phyloP scores from a whole-genome alignment of 2,113 vertebrate species.

The Pluvianellus socialis region DNA sequence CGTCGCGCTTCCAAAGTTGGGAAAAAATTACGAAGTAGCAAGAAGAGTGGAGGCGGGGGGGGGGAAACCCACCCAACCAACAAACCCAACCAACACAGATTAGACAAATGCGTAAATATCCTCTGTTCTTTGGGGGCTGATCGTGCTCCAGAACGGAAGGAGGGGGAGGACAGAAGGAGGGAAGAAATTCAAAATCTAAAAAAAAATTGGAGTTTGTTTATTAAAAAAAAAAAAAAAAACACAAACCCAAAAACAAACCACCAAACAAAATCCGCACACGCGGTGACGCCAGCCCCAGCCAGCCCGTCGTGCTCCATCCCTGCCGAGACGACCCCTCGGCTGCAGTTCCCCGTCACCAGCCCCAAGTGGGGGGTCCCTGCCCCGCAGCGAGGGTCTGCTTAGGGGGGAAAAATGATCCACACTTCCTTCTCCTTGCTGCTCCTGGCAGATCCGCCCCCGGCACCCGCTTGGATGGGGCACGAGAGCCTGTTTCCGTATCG shows the following conservation, averaged over 20 bases:
- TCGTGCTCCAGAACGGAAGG: not conserved
- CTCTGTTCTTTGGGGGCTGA: not conserved
- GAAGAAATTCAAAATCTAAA: not conserved
- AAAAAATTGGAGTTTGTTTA: not conserved
- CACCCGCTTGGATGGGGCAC: fast-evolving
- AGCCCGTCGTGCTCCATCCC: not conserved
- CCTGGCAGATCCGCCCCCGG: not conserved
- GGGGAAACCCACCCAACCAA: too few species aligned
- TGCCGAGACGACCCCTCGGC: fast-evolving
- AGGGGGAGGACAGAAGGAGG: not conserved
- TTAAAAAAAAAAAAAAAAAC: not conserved
- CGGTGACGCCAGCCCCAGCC: not conserved
- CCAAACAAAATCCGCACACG: not conserved
- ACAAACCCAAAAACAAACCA: not conserved
- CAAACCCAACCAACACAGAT: not conserved
- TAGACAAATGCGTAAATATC: not conserved
- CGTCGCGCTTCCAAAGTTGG: constrained; percentile 4
- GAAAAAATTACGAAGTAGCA: constrained; percentile 9
- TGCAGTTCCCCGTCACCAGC: not conserved
- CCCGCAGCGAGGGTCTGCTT: fast-evolving
- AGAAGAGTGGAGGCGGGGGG: not conserved
- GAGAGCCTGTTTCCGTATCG: fast-evolving
- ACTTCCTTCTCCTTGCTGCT: not conserved
- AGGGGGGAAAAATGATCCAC: not conserved
- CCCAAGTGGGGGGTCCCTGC: not conserved